Base-by-base conservation (phyloP, 2,797 vertebrate species). In the Tenualosa thibaudeaui region DNA sequence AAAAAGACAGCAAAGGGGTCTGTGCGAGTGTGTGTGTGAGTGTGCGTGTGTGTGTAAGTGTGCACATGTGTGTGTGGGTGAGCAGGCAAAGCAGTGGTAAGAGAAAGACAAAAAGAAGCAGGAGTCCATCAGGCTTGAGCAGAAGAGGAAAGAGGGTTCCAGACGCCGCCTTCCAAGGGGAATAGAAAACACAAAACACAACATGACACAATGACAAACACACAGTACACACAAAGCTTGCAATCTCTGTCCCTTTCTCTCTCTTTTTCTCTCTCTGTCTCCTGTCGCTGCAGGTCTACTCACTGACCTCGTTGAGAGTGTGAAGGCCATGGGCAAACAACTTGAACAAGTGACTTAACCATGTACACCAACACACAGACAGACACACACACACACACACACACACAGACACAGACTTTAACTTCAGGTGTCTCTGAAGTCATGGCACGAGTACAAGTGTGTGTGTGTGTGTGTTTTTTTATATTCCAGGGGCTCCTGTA, bases 81-180 rank as follows among this genome's bases (percentile, higher is more conserved):
- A 5, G 49, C 9, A 9, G 4, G 50, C 12, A 46, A 46, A 54
- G 15, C 51, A 54, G 54, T 22, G 54, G 8, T 82, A 58, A 85
- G 31, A 46, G 17, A 37, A 54, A 75, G 81, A 71, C 50, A 71
- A 46, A 83, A 17, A 40, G 53, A 31, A 31, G 15, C 53, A 54
- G 13, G 53, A 13, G 10, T 3, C 12, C 12, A 54, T 54, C 13
- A 54, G 12, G 53, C 53, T 13, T 13, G 5, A 75, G 31, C 60
- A 54, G n/a, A 68, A 37, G 19, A 17, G 22, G 24, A 78, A 8
- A 9, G 24, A n/a, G 37, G 17, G 26, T 13, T 10, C 26, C 37
- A 53, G 9, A 83, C 60, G 24, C 22, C 54, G 85, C 49, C 43
- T 49, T 49, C 43, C 26, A 81, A 85, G 53, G 78, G 22, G 83